These are phyloP conservation scores for Scaptomyza parva DNA, from an alignment of 2,888 invertebrate genomes.

Conservation along the genomic window DNA sequence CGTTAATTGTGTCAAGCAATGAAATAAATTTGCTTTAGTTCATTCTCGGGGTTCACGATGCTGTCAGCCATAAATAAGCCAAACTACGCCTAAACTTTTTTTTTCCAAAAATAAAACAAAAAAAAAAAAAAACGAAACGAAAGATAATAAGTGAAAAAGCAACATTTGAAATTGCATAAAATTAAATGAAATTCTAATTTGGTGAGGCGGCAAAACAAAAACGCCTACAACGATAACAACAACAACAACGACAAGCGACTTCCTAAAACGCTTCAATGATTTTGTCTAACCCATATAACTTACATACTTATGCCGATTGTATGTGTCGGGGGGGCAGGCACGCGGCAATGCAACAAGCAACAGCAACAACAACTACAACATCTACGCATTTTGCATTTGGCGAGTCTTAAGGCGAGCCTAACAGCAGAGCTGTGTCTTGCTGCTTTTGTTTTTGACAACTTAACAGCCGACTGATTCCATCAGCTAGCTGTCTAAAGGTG, in stretches of 20 bases:
- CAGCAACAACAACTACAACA: slow-evolving; percentile 21
- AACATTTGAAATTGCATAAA: slow-evolving; percentile 73
- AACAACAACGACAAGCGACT: slow-evolving; percentile 59
- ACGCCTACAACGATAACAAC: slow-evolving; percentile 60
- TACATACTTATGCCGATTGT: slow-evolving; percentile 16
- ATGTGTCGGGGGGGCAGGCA: slow-evolving; percentile 7
- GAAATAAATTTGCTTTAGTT: slow-evolving; percentile 58
- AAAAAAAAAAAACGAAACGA: slow-evolving; percentile 13
- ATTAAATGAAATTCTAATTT: slow-evolving; percentile 76
- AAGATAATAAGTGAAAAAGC: slow-evolving; percentile 32
- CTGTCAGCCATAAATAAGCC: slow-evolving; percentile 69
- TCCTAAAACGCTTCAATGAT: slow-evolving; percentile 78
- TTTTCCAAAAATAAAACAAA: slow-evolving; percentile 56
- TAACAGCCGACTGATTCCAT: slow-evolving; percentile 70
- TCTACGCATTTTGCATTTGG: slow-evolving; percentile 66
- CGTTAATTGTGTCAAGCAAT: slow-evolving; percentile 66
- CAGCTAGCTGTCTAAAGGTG: slow-evolving; percentile 57
- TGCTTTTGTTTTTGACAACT: slow-evolving; percentile 48
- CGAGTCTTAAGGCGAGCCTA: slow-evolving; percentile 55
- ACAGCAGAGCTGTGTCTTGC: slow-evolving; percentile 36
- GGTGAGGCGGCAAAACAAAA: slow-evolving; percentile 52
- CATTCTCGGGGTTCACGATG: slow-evolving; percentile 32
- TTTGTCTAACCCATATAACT: slow-evolving; percentile 68
- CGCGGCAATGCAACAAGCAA: slow-evolving; percentile 4
- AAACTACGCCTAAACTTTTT: slow-evolving; percentile 65